Conservation (phyloP, 2,888 invertebrate species). For the Temnothorax rugatulus region DNA sequence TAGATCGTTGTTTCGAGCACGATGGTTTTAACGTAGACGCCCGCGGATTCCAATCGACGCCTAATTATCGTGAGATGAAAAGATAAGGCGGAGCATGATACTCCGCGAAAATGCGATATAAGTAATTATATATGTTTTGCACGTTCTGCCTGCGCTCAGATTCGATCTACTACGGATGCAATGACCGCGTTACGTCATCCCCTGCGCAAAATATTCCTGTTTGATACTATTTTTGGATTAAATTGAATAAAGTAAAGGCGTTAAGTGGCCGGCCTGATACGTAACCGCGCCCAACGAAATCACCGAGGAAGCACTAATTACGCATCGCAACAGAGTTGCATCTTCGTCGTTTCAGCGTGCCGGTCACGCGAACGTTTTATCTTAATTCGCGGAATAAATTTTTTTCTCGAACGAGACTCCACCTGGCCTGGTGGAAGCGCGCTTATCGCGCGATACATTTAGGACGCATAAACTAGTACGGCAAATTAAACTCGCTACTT, state of each 20-base stretch:
- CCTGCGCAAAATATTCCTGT: background rate
- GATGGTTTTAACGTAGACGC: background rate
- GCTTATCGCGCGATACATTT: constrained; percentile 43
- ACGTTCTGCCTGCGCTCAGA: no score
- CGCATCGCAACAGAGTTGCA: constrained; percentile 32
- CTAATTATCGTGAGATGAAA: background rate
- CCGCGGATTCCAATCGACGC: constrained; percentile 4
- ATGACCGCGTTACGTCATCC: background rate
- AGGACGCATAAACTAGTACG: background rate
- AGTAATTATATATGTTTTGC: background rate
- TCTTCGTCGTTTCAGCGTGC: constrained; percentile 14
- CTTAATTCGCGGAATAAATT: constrained; percentile 44
- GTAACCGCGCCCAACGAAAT: constrained; percentile 24
- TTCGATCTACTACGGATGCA: background rate
- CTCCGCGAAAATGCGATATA: background rate
- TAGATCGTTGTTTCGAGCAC: constrained; percentile 16
- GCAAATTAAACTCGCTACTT: constrained; percentile 30
- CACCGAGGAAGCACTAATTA: constrained; percentile 56
- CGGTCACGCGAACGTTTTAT: constrained; percentile 53
- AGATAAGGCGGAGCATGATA: background rate
- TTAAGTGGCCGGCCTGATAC: constrained; percentile 1
- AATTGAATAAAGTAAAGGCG: constrained; percentile 1
- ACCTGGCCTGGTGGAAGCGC: background rate
- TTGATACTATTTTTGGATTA: constrained; percentile 7
- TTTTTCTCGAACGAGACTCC: constrained; percentile 13